Evolutionary conservation across 2,113 vertebrate genomes (phyloP), one percentile per base, ranked within the genome.

Genomic region (Excalfactoria chinensis): DNA sequence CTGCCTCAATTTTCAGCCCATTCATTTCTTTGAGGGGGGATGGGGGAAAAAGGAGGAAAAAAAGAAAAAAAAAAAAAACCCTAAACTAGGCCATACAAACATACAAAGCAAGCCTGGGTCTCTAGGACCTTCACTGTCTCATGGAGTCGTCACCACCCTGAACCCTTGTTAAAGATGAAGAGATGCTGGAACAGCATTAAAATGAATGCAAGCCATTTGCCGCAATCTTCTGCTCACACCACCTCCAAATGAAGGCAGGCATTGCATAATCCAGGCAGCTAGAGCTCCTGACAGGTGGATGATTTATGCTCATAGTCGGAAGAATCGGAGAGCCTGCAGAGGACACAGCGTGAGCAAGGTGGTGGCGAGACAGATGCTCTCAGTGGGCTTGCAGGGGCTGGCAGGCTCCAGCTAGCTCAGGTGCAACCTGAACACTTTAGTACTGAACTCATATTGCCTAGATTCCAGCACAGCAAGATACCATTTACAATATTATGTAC

Each of bases 251-350:
- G 98, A 98, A 98, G 97, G 98, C 97, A 97, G 97, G 98, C 98
- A 96, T 98, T 98, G 98, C 98, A 98, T 98, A 98, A 98, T 98
- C 98, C 97, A 94, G 97, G 97, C 97, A 95, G 97, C 97, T 69
- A 93, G 96, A 86, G 95, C 96, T 95, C 96, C 97, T 98, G 98
- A 98, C 98, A 98, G 98, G 98, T 97, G 97, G 93, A 98, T 98
- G 98, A 99, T 99, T 99, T 99, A 99, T 98, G 98, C 98, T 98
- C 98, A 96, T 97, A 97, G 97, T 98, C 97, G 93, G 97, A 97
- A 97, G 98, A 97, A 98, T 97, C 79, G 96, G 97, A 97, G 97
- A 97, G 97, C 97, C 98, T 97, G 98, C 96, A 62, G 98, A 97
- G 98, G 97, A 97, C 97, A 96, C 98, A 98, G 97, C 97, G 11